These are phyloP conservation scores for Drosophila lini DNA, from an alignment of 1,140 invertebrate genomes.

Conservation along the genomic window DNA sequence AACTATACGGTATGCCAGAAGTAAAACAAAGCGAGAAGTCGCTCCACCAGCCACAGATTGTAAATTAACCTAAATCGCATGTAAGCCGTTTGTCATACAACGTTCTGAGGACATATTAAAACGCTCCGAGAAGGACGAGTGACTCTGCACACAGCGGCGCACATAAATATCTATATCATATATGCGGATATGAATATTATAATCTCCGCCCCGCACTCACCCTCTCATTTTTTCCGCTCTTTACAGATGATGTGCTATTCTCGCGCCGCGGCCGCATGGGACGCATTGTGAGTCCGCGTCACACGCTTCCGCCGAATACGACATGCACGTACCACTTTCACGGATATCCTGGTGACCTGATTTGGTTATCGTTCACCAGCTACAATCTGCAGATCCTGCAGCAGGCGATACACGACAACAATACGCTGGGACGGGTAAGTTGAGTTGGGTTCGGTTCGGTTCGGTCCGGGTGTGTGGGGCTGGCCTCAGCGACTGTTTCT, in stretches of 20 bases:
- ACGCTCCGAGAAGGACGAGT: constrained; percentile 48
- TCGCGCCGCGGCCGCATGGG: constrained; percentile 87
- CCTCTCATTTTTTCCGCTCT: constrained; percentile 16
- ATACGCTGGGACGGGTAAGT: constrained; percentile 83
- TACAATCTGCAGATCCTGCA: constrained; percentile 90
- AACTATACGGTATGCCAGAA: constrained; percentile 1
- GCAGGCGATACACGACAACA: constrained; percentile 85
- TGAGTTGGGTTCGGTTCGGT: constrained; percentile 11
- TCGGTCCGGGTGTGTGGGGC: not conserved
- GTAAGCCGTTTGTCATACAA: constrained; percentile 77
- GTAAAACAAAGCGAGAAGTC: constrained; percentile 23
- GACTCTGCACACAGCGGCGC: constrained; percentile 15
- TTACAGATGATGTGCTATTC: constrained; percentile 85
- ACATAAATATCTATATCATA: constrained; percentile 27
- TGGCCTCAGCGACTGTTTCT: constrained; percentile 6
- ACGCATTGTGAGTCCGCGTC: constrained; percentile 90
- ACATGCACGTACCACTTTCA: constrained; percentile 94
- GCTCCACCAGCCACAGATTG: constrained; percentile 45
- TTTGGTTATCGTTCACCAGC: constrained; percentile 95
- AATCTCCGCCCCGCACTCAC: constrained; percentile 54
- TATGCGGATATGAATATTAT: constrained; percentile 40
- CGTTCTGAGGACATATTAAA: constrained; percentile 76
- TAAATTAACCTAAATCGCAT: constrained; percentile 78
- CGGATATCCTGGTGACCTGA: constrained; percentile 90
- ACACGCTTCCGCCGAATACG: constrained; percentile 93